Conservation (phyloP, 2,888 invertebrate species). For the Spialia ferax region DNA sequence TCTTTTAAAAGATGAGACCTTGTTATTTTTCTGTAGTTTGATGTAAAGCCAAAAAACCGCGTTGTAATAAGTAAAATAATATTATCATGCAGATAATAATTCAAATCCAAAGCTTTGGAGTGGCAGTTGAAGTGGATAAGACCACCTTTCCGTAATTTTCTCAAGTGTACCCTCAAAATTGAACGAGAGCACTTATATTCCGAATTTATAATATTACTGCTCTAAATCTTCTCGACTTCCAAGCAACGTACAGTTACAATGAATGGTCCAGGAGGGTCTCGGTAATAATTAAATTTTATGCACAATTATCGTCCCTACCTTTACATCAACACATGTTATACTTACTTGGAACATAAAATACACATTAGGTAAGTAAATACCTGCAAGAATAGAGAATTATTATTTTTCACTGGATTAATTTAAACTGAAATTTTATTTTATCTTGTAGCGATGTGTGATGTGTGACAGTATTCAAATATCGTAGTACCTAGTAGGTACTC, state of each 20-base stretch:
- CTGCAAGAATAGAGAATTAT: neutral
- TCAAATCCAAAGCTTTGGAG: conserved; percentile 73
- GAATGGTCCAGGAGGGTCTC: conserved; percentile 54
- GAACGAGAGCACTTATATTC: conserved; percentile 79
- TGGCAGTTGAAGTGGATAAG: conserved; percentile 75
- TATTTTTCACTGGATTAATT: no score
- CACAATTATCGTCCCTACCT: conserved; percentile 11
- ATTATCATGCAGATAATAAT: conserved; percentile 73
- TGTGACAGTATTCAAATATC: no score
- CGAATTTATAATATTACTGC: conserved; percentile 83
- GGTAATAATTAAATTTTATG: conserved; percentile 35
- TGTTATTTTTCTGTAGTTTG: neutral
- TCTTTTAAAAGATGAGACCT: neutral
- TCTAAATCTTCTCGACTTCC: conserved; percentile 70
- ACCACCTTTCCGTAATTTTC: conserved; percentile 81
- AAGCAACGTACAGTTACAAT: conserved; percentile 62
- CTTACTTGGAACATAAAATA: neutral
- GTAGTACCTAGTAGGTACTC: no score
- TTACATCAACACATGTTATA: neutral
- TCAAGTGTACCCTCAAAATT: conserved; percentile 76
- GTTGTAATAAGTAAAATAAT: conserved; percentile 28
- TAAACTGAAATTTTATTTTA: no score
- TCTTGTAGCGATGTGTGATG: no score
- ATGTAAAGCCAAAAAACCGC: neutral
- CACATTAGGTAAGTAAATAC: conserved; percentile 1